Base-by-base conservation (phyloP, 2,888 invertebrate species). In the Camponotus fellah region DNA sequence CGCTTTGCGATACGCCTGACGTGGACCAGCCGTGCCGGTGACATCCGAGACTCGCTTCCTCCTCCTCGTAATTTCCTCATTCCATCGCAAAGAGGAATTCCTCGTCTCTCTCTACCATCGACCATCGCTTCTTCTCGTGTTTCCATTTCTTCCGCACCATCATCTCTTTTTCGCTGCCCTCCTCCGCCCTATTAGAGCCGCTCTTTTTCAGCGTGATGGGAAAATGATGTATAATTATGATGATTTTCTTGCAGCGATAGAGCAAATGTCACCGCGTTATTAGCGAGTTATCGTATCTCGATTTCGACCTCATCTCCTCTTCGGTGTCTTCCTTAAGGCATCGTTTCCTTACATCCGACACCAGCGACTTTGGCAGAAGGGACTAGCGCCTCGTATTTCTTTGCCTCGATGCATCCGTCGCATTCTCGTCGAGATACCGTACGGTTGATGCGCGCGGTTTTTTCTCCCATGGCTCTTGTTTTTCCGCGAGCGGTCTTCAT, bases 1-100 rank as follows among this genome's bases (percentile, higher is more conserved):
- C 91, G 92, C 26, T 87, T 89, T 62, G 87, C 89, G 90, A 92
- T 89, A 90, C 89, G 89, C 87, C 86, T 88, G 87, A 88, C 89
- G 87, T 86, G 88, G 90, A 92, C 92, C 92, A 89, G 89, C 89
- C 89, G 37, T n/a, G 49, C 49, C 49, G 90, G 85, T 89, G 92
- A 92, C 92, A 92, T 91, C 89, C 88, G 91, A 91, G 89, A 83
- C 87, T 87, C 82, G 68, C 88, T 91, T 91, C 88, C 89, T 91
- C 86, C 87, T 86, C 82, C 66, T 46, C 64, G 85, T 75, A 86
- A 83, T 91, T 92, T 92, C 92, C 92, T 92, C 91, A 88, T 92
- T 92, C 92, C 89, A 87, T 79, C 71, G 86, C 82, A 66, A 84
- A 76, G 83, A 49, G 5, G 68, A 53, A 71, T 75, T 66, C 26